Evolutionary conservation across 2,113 vertebrate genomes (phyloP), one percentile per base, ranked within the genome.

Genomic region (Passer domesticus): DNA sequence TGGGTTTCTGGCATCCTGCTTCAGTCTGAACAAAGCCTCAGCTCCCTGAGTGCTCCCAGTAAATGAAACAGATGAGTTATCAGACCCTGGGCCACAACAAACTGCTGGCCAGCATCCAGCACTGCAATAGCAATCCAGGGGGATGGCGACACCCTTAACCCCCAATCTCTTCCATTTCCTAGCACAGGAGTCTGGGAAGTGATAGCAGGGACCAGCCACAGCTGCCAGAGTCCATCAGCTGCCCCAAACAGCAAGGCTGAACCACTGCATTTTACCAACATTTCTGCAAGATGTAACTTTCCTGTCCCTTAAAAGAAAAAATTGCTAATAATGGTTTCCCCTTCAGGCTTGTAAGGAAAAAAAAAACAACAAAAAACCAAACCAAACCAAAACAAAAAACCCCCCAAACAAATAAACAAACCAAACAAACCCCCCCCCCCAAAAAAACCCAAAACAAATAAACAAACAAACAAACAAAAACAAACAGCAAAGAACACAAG

Each of bases 131-230:
- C 39, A 63, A 35, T 67, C 52, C 30, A 25, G 35, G 30, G 70
- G 47, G 22, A 63, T 33, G 55, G 27, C 0, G 0, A 78, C 56
- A 58, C 0, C 2, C 23, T 43, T 31, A 46, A 27, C 39, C 39
- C 21, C 78, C 83, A 33, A 44, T 25, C 27, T 72, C 67, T 70
- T 43, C 52, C 20, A 46, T 43, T 60, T 87, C 47, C 62, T 46
- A 30, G 23, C 35, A n/a, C 10, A 43, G 28, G 30, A 75, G 30
- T 18, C 66, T 68, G 39, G 25, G 15, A 47, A 39, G 55, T 0
- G 1, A 35, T 4, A 30, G 52, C 14, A 21, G 47, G 35, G 39
- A 78, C 43, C 52, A 89, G 47, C 22, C 39, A 60, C 55, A 46
- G 33, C 27, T 89, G 37, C 22, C 69, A 47, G 15, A 44, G 50